These are phyloP conservation scores for Plectropomus leopardus DNA, from an alignment of 2,113 vertebrate species.

Conservation along the genomic window DNA sequence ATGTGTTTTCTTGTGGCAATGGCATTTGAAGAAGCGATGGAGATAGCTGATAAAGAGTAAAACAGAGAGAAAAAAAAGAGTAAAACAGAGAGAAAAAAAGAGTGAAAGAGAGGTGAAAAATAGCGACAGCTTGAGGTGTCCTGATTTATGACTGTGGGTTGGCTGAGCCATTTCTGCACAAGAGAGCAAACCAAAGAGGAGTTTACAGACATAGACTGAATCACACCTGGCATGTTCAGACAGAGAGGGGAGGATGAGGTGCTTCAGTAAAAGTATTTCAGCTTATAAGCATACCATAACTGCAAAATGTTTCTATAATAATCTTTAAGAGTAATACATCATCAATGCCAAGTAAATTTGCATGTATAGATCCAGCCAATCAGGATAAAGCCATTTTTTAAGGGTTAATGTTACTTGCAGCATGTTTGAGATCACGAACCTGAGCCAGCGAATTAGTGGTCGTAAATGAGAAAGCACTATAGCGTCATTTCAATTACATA, in stretches of 20 bases:
- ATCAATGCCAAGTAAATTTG: neutral
- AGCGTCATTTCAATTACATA: slow-evolving; percentile 45
- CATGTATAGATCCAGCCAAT: neutral
- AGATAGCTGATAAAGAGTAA: slow-evolving; percentile 42
- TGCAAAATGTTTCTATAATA: slow-evolving; percentile 26
- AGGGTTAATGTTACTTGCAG: neutral
- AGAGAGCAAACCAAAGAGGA: slow-evolving; percentile 51
- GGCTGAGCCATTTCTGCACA: slow-evolving; percentile 32
- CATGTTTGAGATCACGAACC: slow-evolving; percentile 16
- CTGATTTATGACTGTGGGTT: slow-evolving; percentile 68
- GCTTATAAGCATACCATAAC: slow-evolving; percentile 4
- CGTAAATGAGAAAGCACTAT: slow-evolving; percentile 23
- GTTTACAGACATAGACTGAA: slow-evolving; percentile 66
- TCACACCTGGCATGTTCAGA: slow-evolving; percentile 74
- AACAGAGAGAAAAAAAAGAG: slow-evolving; percentile 15
- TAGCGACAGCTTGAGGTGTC: slow-evolving; percentile 57
- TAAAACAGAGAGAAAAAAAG: neutral
- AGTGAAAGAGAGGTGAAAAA: slow-evolving; percentile 30
- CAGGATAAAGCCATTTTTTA: neutral
- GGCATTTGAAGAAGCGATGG: slow-evolving; percentile 23
- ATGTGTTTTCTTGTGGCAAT: slow-evolving; percentile 27
- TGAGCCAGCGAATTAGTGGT: slow-evolving; percentile 31
- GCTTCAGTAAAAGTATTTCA: slow-evolving; percentile 53
- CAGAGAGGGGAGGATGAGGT: slow-evolving; percentile 59
- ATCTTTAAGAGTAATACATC: slow-evolving; percentile 9